Base-by-base conservation (phyloP, 1,140 invertebrate species). In the Sogatella furcifera region DNA sequence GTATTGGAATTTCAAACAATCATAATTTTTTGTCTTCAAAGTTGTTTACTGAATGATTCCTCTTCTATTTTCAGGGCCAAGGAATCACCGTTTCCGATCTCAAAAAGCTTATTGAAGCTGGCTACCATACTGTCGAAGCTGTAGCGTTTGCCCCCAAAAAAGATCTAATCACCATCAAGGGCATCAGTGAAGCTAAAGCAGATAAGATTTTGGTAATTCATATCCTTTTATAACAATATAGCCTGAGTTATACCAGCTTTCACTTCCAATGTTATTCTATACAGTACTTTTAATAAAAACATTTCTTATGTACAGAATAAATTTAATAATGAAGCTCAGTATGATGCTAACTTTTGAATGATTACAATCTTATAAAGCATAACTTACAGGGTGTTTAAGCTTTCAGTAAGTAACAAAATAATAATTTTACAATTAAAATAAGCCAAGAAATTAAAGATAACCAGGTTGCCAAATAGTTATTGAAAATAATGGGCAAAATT, bases 131-230 rank as follows among this genome's bases (percentile, higher is more conserved):
- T 0, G 89, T 99, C 0, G 96, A 99, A 74, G 83, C 95, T 1
- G 84, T 99, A 19, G 95, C 95, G 6, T 98, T 89, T 80, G 84
- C 93, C 2, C 90, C 95, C 0, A 97, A 95, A 70, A 98, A 97
- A 74, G 81, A 84, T 69, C 73, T 99, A 0, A 72, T 96, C 10
- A 73, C 81, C 8, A 93, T 99, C 17, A 98, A 98, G 78, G 97
- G 97, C 2, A 95, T 99, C 54, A 96, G 92, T 60, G 97, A 99
- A 72, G 87, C 86, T 11, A 99, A 99, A 76, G 96, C 93, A 22
- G 97, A 98, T 65, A 98, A 98, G 80, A 88, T 99, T 62, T 68
- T 96, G 57, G 81, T 84, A 74, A 70, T 52, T 28, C n/a, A 31
- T 46, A 28, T 31, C 19, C 13, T 24, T 54, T 11, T 61, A 9